These are phyloP conservation scores for Lagodon rhomboides DNA, from an alignment of 2,797 vertebrate species.

Conservation along the genomic window DNA sequence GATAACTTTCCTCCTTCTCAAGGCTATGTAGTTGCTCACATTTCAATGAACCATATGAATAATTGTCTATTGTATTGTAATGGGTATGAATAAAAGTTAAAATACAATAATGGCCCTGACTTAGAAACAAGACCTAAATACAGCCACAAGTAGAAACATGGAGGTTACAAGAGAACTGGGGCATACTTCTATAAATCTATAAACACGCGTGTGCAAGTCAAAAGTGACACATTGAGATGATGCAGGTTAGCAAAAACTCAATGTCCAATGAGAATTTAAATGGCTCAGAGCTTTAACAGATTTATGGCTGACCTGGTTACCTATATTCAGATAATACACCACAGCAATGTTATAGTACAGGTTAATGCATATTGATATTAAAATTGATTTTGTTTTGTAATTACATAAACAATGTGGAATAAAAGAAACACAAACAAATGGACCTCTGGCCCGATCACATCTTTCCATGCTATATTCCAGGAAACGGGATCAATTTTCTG, in stretches of 20 bases:
- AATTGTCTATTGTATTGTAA: constrained; percentile 63
- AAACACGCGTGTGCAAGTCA: constrained; percentile 13
- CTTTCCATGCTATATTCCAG: neutral
- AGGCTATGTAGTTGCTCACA: constrained; percentile 73
- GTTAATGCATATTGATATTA: neutral
- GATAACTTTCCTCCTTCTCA: constrained; percentile 80
- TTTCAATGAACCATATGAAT: constrained; percentile 74
- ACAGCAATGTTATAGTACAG: neutral
- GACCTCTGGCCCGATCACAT: neutral
- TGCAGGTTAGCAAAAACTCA: no score
- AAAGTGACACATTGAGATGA: neutral
- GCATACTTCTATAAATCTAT: constrained; percentile 10
- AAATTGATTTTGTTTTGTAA: neutral
- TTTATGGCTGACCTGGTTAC: constrained; percentile 5
- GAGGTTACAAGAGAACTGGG: constrained; percentile 27
- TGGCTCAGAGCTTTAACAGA: neutral
- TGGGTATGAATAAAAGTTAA: constrained; percentile 45
- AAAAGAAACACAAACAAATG: neutral
- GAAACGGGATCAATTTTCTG: neutral
- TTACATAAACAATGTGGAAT: neutral
- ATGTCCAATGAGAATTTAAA: neutral
- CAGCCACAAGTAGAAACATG: neutral
- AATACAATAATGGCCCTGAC: constrained; percentile 49
- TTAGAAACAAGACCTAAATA: constrained; percentile 45
- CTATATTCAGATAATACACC: neutral